Evolutionary conservation across 2,113 vertebrate genomes (phyloP), one percentile per base, ranked within the genome.

Genomic region (Chaetura pelagica): DNA sequence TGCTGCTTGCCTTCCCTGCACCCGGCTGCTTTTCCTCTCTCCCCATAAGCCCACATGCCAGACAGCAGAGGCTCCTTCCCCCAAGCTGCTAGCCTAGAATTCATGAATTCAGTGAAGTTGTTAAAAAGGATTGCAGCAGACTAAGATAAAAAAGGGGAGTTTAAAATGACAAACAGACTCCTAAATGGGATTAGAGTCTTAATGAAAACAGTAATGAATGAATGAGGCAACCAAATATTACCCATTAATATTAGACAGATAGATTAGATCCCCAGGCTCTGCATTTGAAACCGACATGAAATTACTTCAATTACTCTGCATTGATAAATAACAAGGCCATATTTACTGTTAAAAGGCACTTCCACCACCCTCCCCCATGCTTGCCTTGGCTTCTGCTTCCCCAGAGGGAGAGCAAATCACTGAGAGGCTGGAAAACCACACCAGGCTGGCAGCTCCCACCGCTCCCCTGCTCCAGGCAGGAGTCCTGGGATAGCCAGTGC

Each of bases 191-290:
- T 96, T 95, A 79, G 94, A 97, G 87, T 78, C 95, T 97, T 98
- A 98, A 98, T 98, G 97, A 98, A 98, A 98, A 95, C 96, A 90
- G 94, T 96, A 97, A 97, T 97, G 97, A 98, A 97, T 97, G 96
- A 97, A 97, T 84, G 93, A 96, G 90, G 93, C 81, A 87, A 86
- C 76, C 89, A 94, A 97, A 97, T 96, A 95, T 97, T 96, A 97
- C 90, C 96, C 96, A 97, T 96, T 98, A 98, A 97, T 97, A 98
- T 97, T 68, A 86, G 95, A 91, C 95, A 96, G 95, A 97, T 96
- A 97, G 96, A 97, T 97, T 96, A 98, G 96, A 96, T 97, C 92
- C 95, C 93, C 80, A 95, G 97, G 94, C 90, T 15, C 92, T 93
- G 93, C 92, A 35, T 93, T 96, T 97, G 94, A 78, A 97, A 96